phyloP scores from a whole-genome alignment of 2,888 invertebrate species.

The Elysia crispata region DNA sequence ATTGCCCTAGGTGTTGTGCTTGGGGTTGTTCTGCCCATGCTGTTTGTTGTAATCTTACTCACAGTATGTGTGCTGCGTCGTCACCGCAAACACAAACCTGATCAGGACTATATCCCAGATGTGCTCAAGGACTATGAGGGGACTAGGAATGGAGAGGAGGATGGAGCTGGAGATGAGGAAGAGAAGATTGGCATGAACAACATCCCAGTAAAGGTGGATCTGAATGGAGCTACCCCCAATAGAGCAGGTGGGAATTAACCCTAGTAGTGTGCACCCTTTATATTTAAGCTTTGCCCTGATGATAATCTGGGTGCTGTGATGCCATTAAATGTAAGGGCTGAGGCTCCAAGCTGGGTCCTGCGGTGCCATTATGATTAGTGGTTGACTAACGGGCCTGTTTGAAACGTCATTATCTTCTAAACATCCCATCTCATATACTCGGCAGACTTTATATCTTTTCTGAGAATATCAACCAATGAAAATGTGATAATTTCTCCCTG shows the following conservation, averaged over 20 bases:
- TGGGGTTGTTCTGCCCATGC: conserved; percentile 70
- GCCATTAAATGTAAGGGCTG: no score
- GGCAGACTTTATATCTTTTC: no score
- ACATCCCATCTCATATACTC: no score
- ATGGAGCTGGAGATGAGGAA: conserved; percentile 15
- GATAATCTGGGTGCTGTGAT: no score
- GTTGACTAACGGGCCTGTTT: no score
- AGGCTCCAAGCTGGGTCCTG: no score
- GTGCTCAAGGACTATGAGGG: conserved; percentile 69
- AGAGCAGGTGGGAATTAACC: conserved; percentile 59
- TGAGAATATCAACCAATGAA: no score
- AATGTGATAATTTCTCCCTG: no score
- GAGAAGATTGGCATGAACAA: conserved; percentile 65
- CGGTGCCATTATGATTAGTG: no score
- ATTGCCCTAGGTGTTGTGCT: conserved; percentile 72
- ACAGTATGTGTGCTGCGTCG: conserved; percentile 70
- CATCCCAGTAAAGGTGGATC: conserved; percentile 67
- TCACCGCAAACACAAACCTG: conserved; percentile 68
- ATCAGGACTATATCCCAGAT: conserved; percentile 69
- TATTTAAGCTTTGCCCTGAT: no score
- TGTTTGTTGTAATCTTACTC: conserved; percentile 69
- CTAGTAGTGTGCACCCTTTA: conserved; percentile 58
- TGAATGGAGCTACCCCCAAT: conserved; percentile 58
- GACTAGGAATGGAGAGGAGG: conserved; percentile 60
- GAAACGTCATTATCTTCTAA: no score